These are phyloP conservation scores for Cotesia congregata DNA, from an alignment of 2,888 invertebrate genomes.

Conservation along the genomic window DNA sequence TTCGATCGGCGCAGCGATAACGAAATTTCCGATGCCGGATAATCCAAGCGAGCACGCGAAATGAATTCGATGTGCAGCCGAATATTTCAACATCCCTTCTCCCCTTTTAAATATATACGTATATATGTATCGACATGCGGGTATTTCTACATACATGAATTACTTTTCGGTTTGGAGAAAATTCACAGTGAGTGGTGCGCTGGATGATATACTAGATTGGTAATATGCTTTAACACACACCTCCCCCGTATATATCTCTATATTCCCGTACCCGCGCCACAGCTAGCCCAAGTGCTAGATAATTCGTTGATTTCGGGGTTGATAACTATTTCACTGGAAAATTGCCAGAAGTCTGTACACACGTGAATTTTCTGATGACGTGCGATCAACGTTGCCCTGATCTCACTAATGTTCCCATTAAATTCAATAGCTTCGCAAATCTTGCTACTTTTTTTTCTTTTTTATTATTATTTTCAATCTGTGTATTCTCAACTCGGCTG, in stretches of 20 bases:
- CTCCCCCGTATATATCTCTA: not conserved
- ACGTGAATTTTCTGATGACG: slow-evolving; percentile 32
- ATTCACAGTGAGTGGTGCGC: slow-evolving; percentile 41
- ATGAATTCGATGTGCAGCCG: slow-evolving; percentile 50
- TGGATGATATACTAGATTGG: slow-evolving; percentile 44
- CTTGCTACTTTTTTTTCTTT: not conserved
- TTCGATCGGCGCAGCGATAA: slow-evolving; percentile 57
- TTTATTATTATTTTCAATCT: no score
- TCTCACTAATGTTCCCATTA: slow-evolving; percentile 6
- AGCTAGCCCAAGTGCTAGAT: slow-evolving; percentile 38
- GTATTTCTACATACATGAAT: not conserved
- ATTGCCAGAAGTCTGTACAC: slow-evolving; percentile 43
- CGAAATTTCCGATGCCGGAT: slow-evolving; percentile 54
- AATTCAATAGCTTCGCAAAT: not conserved
- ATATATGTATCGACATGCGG: not conserved
- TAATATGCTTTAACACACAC: slow-evolving; percentile 48
- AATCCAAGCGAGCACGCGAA: slow-evolving; percentile 55
- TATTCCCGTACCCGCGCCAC: not conserved
- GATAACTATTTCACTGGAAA: slow-evolving; percentile 41
- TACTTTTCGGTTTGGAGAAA: slow-evolving; percentile 21
- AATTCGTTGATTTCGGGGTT: slow-evolving; percentile 49
- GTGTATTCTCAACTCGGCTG: no score
- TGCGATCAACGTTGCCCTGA: slow-evolving; percentile 23
- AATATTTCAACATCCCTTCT: slow-evolving; percentile 38
- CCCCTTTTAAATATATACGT: slow-evolving; percentile 14